Percentiles rank a stretch among this genome's conserved stretches.
Evolutionary conservation across 2,888 invertebrate genomes (phyloP).

Genomic region (Cyaniris semiargus): DNA sequence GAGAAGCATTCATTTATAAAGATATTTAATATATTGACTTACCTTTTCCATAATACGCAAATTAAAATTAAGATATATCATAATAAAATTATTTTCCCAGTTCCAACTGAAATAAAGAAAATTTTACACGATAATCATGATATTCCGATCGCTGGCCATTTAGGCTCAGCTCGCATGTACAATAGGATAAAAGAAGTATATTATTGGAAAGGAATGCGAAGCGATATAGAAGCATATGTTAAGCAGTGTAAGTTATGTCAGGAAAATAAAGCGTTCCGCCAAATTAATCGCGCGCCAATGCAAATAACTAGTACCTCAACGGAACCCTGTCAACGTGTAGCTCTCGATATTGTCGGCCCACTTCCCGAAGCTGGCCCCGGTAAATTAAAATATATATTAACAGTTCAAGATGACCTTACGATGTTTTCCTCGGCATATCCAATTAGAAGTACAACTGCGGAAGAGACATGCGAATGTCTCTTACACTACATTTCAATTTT

Average conservation of each 20-base stretch:
- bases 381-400: constrained; percentile 20
- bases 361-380: background rate
- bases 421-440: constrained; percentile 16
- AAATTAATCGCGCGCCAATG: constrained; percentile 13
- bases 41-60: constrained; percentile 34
- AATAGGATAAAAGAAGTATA: constrained; percentile 34
- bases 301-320: constrained; percentile 19
- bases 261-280: background rate
- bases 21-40: constrained; percentile 35
- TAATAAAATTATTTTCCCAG: constrained; percentile 34
- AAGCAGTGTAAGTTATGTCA: constrained; percentile 3
- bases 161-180: constrained; percentile 33
- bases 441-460: background rate
- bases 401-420: background rate
- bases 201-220: constrained; percentile 37
- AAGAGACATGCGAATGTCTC: constrained; percentile 12
- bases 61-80: constrained; percentile 34
- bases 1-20: constrained; percentile 30
- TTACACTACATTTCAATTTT: constrained; percentile 9
- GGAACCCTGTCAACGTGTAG: background rate
- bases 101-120: constrained; percentile 28
- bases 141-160: constrained; percentile 37
- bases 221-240: constrained; percentile 37
- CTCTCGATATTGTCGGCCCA: constrained; percentile 15
- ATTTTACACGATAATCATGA: constrained; percentile 38